Evolutionary conservation across 2,113 vertebrate species (phyloP), one percentile per base, ranked within the genome.

Genomic region (Abramis brama): DNA sequence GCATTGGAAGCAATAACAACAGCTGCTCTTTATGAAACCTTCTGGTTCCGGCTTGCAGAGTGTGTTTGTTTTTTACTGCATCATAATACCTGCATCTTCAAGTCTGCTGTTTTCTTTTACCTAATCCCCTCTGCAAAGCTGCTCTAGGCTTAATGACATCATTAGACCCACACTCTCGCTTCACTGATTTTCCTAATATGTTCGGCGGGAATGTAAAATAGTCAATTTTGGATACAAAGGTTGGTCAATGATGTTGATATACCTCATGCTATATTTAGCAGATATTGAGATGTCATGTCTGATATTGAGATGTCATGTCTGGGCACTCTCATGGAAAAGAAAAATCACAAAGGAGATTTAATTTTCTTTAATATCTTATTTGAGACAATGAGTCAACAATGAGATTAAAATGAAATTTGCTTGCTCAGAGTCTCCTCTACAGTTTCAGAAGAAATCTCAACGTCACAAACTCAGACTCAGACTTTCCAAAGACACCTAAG

Each of bases 111-210:
- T 45, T 21, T 47, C 45, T 17, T 79, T 50, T 19, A 81, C 60
- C 8, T 45, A 6, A 47, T 82, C 8, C 45, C 23, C 23, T 43
- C 39, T 47, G 25, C 79, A 70, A 50, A 82, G 43, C 45, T 70
- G 43, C 62, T 82, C 64, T 50, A 68, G 66, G 62, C 80, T 7
- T 82, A 82, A 82, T 70, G 62, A 70, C 80, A 82, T 5, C 80
- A 82, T 82, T 82, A 82, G 80, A 70, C 27, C 10, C 45, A 52
- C 0, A 68, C 64, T 82, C 27, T 33, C 62, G 70, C 80, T 50
- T 66, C 43, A 52, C 25, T 82, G 62, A 82, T 82, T 55, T 82
- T 47, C 27, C 45, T 70, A 70, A 82, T 70, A 82, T 11, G 21
- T 50, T n/a, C 45, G 0, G 15, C 15, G 6, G n/a, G n/a, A 66